These are phyloP conservation scores for Isotomurus palustris DNA, from an alignment of 2,888 invertebrate species.

Conservation along the genomic window DNA sequence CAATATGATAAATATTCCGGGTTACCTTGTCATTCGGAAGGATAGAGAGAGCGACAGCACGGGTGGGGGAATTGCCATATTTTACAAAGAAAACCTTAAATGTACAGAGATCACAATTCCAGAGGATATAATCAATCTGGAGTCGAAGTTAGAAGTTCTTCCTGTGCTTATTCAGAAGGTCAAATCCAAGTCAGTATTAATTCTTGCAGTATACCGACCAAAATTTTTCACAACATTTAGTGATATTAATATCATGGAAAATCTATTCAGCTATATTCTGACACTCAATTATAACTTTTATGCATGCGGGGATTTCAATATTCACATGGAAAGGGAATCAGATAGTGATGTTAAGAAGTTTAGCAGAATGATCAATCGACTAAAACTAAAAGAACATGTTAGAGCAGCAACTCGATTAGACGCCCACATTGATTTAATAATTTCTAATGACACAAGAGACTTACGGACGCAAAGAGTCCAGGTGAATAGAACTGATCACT, in stretches of 20 bases:
- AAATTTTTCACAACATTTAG: not conserved
- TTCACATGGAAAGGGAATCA: not conserved
- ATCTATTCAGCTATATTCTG: not conserved
- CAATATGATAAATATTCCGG: constrained; percentile 6
- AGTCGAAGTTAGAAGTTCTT: not conserved
- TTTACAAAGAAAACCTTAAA: not conserved
- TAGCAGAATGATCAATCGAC: not conserved
- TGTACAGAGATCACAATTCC: not conserved
- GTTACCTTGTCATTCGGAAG: not conserved
- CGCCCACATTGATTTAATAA: not conserved
- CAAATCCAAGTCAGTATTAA: not conserved
- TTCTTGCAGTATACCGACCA: constrained; percentile 1
- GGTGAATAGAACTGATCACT: not conserved
- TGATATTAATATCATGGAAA: not conserved
- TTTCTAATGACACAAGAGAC: not conserved
- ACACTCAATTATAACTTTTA: not conserved
- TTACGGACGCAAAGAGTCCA: not conserved
- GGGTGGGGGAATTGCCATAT: constrained; percentile 5
- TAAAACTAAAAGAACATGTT: not conserved
- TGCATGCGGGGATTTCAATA: constrained; percentile 6
- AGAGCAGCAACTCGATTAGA: not conserved
- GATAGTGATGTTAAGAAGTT: not conserved
- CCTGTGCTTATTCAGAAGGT: not conserved
- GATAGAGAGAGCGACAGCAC: not conserved
- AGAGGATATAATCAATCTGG: no score